Percentiles rank a stretch among this genome's conserved stretches.
Conservation (phyloP, 2,888 invertebrate species). For the Tigriopus californicus region DNA sequence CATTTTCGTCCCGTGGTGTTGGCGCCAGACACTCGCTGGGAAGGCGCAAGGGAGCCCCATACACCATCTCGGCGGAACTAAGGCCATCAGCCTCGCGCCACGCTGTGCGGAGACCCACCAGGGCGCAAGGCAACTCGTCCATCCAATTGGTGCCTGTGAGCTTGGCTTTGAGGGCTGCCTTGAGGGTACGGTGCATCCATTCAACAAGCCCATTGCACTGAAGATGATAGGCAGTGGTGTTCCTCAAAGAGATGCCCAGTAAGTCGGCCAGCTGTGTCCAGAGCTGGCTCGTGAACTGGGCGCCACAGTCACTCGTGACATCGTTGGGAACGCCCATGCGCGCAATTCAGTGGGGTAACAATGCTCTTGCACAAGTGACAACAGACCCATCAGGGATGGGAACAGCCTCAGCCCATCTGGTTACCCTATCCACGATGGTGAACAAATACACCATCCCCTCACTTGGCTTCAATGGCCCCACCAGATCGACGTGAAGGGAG, state of each 20-base stretch:
- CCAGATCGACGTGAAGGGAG: neutral
- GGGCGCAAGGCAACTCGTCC: no score
- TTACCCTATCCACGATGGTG: slow-evolving; percentile 4
- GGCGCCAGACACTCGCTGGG: no score
- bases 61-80: no score
- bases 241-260: neutral
- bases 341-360: neutral
- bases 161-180: no score
- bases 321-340: neutral
- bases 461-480: slow-evolving; percentile 8
- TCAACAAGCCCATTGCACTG: neutral
- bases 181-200: neutral
- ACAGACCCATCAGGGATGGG: slow-evolving; percentile 19
- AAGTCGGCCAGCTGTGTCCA: neutral
- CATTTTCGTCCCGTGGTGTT: no score
- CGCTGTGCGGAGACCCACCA: no score
- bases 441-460: slow-evolving; percentile 4
- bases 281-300: neutral
- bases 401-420: neutral
- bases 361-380: slow-evolving; percentile 21
- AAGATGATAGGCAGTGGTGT: neutral
- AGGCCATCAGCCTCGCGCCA: no score
- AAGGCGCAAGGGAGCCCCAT: no score
- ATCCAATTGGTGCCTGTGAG: neutral
- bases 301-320: neutral